Base-by-base conservation (phyloP, 2,888 invertebrate genomes). In the Allolobophora icterica region DNA sequence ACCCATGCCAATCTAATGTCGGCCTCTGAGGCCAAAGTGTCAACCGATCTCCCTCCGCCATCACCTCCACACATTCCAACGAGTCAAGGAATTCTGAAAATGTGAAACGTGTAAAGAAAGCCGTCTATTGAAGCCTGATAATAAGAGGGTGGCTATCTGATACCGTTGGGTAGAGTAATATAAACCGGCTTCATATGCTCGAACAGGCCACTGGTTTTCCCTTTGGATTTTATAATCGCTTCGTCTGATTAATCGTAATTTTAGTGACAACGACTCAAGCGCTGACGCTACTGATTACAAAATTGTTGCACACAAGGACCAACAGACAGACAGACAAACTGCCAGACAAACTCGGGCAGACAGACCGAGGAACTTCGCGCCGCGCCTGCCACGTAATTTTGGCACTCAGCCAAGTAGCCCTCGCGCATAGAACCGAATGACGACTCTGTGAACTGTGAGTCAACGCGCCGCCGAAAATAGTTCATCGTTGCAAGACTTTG, bases 91-190 rank as follows among this genome's bases (percentile, higher is more conserved):
- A 71, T 71, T 71, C 71, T 13, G 8, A 71, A 5, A n/a, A 71
- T 71, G 71, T 71, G n/a, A 71, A n/a, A n/a, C 71, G 71, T n/a
- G n/a, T 71, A n/a, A 71, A 71, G 71, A 71, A n/a, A 71, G 71
- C n/a, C 11, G 30, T 71, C n/a, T 71, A 71, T 8, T 71, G 0
- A 71, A 71, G 71, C 11, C 71, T 8, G 71, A 71, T 71, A 71
- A 71, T 8, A 71, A 71, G n/a, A 17, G 17, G 71, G 71, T 71
- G 71, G 30, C n/a, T 71, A 71, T 71, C 6, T n/a, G 71, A 71
- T 71, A n/a, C n/a, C 30, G 15, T 17, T 71, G 71, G n/a, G 0
- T 71, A 71, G 71, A 24, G 21, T 52, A 52, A 24, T 24, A 52
- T 17, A 13, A 30, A 71, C 71, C 71, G n/a, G n/a, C n/a, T 71